Evolutionary conservation across 2,888 invertebrate species (phyloP).

Genomic region (Notodonta dromedarius): DNA sequence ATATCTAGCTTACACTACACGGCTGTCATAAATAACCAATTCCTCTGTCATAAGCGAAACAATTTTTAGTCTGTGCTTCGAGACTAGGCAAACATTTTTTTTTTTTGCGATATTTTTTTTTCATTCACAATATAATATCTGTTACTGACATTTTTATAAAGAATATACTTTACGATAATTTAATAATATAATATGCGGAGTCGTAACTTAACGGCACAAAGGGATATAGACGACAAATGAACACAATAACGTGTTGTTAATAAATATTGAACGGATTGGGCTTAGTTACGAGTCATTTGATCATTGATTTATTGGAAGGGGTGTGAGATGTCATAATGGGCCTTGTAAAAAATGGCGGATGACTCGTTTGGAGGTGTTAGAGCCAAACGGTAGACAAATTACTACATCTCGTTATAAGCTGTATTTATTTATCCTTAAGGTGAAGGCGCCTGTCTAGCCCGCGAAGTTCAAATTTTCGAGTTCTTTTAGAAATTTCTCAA

Average conservation of each 20-base stretch:
- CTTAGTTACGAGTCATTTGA: conserved; percentile 32
- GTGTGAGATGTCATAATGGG: conserved; percentile 2
- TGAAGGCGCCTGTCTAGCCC: too few species aligned
- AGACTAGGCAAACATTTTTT: not conserved
- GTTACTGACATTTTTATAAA: not conserved
- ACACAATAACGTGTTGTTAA: conserved; percentile 28
- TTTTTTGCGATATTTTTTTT: not conserved
- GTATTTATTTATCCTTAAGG: too few species aligned
- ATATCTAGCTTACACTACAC: too few species aligned
- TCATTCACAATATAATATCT: not conserved
- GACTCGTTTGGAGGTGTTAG: too few species aligned
- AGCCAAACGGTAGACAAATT: too few species aligned
- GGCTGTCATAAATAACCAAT: too few species aligned
- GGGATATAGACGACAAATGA: conserved; percentile 20
- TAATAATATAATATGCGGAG: conserved; percentile 41
- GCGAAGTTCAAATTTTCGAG: too few species aligned
- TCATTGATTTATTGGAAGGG: conserved; percentile 39
- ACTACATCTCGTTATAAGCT: too few species aligned
- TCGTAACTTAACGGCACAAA: conserved; percentile 44
- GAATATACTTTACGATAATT: conserved; percentile 37
- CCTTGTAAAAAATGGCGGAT: not conserved
- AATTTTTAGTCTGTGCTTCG: too few species aligned
- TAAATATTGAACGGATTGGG: conserved; percentile 38
- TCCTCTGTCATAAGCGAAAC: too few species aligned
- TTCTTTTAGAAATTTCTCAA: too few species aligned